Conservation (phyloP, 2,113 vertebrate species). For the Danio rerio region DNA sequence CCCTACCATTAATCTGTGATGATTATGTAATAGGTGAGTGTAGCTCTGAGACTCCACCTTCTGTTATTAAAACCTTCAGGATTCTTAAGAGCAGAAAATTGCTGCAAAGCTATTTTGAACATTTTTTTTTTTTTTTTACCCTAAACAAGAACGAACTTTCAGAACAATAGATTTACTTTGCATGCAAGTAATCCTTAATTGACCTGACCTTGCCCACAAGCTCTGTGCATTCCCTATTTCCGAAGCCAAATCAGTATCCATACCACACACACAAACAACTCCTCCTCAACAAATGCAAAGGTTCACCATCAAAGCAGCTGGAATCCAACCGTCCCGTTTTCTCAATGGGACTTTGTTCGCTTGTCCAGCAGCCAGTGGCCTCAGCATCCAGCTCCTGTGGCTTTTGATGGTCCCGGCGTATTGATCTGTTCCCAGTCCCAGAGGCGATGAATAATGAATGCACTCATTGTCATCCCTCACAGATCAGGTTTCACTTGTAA, state of each 20-base stretch:
- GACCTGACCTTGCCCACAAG: conserved; percentile 35
- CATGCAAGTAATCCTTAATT: neutral
- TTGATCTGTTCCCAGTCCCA: conserved; percentile 70
- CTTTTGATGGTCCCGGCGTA: conserved; percentile 67
- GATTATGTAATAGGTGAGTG: no score
- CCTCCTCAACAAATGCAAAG: neutral
- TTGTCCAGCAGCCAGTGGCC: conserved; percentile 51
- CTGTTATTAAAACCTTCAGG: no score
- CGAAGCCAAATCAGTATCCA: conserved; percentile 17
- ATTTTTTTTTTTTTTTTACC: no score
- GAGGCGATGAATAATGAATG: conserved; percentile 79
- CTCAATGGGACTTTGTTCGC: conserved; percentile 55
- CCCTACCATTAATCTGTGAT: no score
- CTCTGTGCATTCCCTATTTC: neutral
- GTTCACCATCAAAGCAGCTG: conserved; percentile 25
- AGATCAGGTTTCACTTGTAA: conserved; percentile 75
- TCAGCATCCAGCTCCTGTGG: conserved; percentile 61
- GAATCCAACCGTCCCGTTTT: conserved; percentile 38
- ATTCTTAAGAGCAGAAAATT: no score
- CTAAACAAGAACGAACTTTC: no score
- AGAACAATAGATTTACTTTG: neutral
- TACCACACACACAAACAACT: conserved; percentile 16
- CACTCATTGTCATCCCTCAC: conserved; percentile 72
- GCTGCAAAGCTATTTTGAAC: no score
- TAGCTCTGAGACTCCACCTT: no score